Base-by-base conservation (phyloP, 2,888 invertebrate species). In the Tipula unca region DNA sequence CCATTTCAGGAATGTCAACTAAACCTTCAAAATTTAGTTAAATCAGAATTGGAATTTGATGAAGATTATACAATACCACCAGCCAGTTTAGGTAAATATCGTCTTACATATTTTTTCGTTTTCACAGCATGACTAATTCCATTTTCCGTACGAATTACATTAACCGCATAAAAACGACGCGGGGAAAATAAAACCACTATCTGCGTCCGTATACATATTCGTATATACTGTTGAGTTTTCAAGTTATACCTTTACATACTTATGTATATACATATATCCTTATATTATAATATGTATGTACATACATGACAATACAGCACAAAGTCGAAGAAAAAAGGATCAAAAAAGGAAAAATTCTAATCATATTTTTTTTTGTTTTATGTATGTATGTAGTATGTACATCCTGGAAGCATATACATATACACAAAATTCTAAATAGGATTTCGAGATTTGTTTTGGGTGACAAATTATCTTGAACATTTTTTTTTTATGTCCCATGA, bases 41-140 rank as follows among this genome's bases (percentile, higher is more conserved):
- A 91, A 89, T 89, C 90, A 87, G 90, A 91, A 89, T 89, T 89
- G 89, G 91, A 91, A 88, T 91, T 91, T 88, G 91, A 91, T 88
- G 91, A 90, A 88, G 91, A 91, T 89, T 91, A 90, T 86, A 90
- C 90, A 89, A 89, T 90, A 88, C 89, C 90, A 88, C 90, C 91
- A 88, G 89, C 89, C 88, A 90, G 89, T 88, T 90, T 90, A 48
- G 85, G 85, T 85, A 85, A 85, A 39, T 25, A 85, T 20, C 17
- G n/a, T 20, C 25, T 84, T 17, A 1, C 8, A 32, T 17, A 32
- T 36, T 36, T 32, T 25, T 6, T 20, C 13, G 36, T n/a, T 17
- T 4, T 17, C 83, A 25, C 69, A 69, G 69, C 69, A 69, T 69
- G 69, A 69, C 25, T 69, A 20, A 69, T 25, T 25, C 25, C 69